Evolutionary conservation across 2,888 invertebrate genomes (phyloP), one percentile per base, ranked within the genome.

Genomic region (Philhelius pedissequus): DNA sequence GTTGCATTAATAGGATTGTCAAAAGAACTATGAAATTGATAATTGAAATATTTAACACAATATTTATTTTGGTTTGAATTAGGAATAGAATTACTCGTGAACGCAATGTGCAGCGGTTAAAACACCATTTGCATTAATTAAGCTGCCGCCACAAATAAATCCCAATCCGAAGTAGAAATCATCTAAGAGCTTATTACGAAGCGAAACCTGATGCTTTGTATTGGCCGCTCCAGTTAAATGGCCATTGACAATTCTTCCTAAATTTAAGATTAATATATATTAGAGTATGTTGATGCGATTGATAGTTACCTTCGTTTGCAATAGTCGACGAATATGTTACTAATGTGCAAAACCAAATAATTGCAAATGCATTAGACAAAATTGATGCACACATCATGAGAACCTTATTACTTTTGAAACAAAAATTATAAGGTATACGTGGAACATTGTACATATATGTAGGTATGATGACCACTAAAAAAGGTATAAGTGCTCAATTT

Each of bases 81-180:
- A 13, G 2, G 25, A 30, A 54, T 22, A 13, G 2, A 32, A 27
- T 69, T 56, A 86, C 86, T 30, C 27, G 40, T n/a, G 35, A 22
- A 82, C 1, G 27, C 86, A 86, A 66, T 78, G 78, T 6, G 75
- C 86, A 7, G 86, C 77, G 30, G 86, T 86, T 5, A 86, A 22
- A 5, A 86, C 78, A 50, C 66, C 52, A 48, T 11, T 70, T 13
- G 74, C 27, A 8, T 74, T 35, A 35, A 82, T 78, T 2, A 82
- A 43, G 9, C 66, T 78, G 2, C 86, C 86, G 20, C 82, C 74
- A 25, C 86, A 86, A 2, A 81, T 4, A 22, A 75, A 64, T 7
- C 86, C 86, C 0, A 75, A 25, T 5, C 86, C 86, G 9, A 86
- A 86, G 15, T 64, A 54, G 4, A 60, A 54, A 2, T 20, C 25